Evolutionary conservation across 2,888 invertebrate genomes (phyloP), one percentile per base, ranked within the genome.

Genomic region (Bugulina stolonifera): DNA sequence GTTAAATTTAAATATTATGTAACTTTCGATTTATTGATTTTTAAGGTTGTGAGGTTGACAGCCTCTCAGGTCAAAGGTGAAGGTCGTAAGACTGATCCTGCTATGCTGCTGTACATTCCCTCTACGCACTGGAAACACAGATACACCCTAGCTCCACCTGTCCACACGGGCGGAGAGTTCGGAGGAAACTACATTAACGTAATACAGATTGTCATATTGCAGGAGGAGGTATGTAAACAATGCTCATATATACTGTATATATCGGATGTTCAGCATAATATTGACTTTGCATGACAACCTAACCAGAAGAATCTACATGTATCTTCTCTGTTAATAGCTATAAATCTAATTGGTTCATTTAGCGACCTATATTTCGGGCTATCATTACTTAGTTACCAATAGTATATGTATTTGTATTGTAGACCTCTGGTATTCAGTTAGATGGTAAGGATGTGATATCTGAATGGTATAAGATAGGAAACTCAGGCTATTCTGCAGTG

Each of bases 121-220:
- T n/a, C 57, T 14, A 25, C 14, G 5, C 23, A 14, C 23, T 57
- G 57, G 57, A 57, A 57, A 57, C 23, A 57, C 23, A 18, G 57
- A 57, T 57, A 57, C 57, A 57, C 57, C 10, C 23, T 57, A n/a
- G 57, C 57, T 57, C 23, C 23, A 23, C 57, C 57, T 5, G 57
- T 57, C 23, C 23, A n/a, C 23, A 57, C 57, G n/a, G 57, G 57
- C 14, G 57, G 57, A 5, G 14, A 18, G 14, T 25, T n/a, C 23
- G 57, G 57, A 14, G 57, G 57, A 57, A 57, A 57, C 23, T 57
- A 57, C 23, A 10, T n/a, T 5, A 57, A 57, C 23, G 57, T 57
- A 14, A 57, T 57, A 57, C 57, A 57, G 23, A 57, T 57, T 5
- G 57, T 57, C 57, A 23, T 57, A n/a, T 14, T 10, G 22, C 52